These are phyloP conservation scores for Aphelocoma californica DNA, from an alignment of 2,797 vertebrate species.

Conservation along the genomic window DNA sequence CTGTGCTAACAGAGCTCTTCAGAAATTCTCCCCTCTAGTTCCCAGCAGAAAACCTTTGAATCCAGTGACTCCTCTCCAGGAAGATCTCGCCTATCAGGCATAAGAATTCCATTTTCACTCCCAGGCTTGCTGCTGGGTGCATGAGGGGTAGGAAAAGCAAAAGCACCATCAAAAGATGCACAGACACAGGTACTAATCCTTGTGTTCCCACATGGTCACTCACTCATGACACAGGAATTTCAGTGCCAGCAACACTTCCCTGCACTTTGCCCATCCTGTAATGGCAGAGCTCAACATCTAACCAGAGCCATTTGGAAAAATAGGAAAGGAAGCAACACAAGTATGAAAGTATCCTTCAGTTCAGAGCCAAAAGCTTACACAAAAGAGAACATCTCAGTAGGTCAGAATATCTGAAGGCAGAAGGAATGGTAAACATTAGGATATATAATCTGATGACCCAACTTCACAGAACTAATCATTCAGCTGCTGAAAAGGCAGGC, in stretches of 20 bases:
- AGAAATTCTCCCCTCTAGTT: not conserved
- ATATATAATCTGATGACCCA: not conserved
- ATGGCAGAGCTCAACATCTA: not conserved
- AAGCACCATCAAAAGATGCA: not conserved
- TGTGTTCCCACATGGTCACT: not conserved
- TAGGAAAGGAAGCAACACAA: not conserved
- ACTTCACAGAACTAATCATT: not conserved
- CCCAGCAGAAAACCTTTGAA: not conserved
- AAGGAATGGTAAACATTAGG: conserved; percentile 17
- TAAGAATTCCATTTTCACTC: not conserved
- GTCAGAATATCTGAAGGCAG: not conserved
- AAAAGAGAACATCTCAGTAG: not conserved
- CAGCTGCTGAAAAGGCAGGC: conserved; percentile 7
- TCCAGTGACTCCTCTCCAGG: not conserved
- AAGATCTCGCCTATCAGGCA: not conserved
- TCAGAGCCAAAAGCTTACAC: not conserved
- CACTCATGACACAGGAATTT: not conserved
- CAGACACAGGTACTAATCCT: not conserved
- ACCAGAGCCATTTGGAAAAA: not conserved
- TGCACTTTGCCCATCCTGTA: not conserved
- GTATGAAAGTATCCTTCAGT: not conserved
- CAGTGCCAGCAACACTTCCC: not conserved
- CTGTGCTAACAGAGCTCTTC: not conserved
- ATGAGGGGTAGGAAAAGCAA: not conserved
- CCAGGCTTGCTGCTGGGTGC: not conserved